These are phyloP conservation scores for Meriones unguiculatus DNA, from an alignment of 2,113 vertebrate species.

Conservation along the genomic window DNA sequence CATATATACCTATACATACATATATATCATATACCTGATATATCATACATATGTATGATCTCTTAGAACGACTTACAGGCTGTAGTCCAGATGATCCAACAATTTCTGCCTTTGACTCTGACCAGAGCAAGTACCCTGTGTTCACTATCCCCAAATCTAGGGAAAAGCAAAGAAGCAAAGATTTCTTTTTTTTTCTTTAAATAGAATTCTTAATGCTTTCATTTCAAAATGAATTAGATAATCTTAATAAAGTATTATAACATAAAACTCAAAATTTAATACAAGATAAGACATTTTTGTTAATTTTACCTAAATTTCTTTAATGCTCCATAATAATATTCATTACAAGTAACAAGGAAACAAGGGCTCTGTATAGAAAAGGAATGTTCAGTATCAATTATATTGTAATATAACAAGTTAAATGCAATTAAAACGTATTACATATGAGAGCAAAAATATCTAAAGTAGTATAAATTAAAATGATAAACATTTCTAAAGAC, in stretches of 20 bases:
- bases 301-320: not conserved
- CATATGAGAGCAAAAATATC: not conserved
- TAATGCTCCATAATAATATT: not conserved
- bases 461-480: not conserved
- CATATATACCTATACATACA: too few relatives aligned
- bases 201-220: not conserved
- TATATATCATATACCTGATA: too few relatives aligned
- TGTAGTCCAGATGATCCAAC: not conserved
- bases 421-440: not conserved
- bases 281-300: not conserved
- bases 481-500: not conserved
- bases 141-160: not conserved
- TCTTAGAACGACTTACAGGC: not conserved
- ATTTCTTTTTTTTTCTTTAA: not conserved
- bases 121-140: not conserved
- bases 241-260: not conserved
- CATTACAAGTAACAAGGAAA: not conserved
- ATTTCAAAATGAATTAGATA: not conserved
- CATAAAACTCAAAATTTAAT: not conserved
- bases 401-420: not conserved
- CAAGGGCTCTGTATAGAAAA: not conserved
- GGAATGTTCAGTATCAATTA: not conserved
- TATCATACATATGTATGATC: too few relatives aligned
- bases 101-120: not conserved
- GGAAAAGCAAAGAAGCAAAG: not conserved